Base-by-base conservation (phyloP, 1,140 invertebrate species). In the Drosophila lowei region DNA sequence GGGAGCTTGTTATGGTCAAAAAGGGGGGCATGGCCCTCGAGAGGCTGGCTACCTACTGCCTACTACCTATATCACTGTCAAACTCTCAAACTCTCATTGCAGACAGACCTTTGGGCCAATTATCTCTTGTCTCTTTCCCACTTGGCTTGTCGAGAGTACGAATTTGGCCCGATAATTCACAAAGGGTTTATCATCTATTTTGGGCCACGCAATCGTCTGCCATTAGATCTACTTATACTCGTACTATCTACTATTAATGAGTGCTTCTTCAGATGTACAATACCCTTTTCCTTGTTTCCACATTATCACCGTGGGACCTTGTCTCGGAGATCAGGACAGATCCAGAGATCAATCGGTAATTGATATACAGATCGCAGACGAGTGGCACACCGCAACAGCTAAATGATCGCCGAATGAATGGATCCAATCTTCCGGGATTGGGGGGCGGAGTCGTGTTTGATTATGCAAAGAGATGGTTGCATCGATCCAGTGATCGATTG, bases 231-330 rank as follows among this genome's bases (percentile, higher is more conserved):
- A n/a, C n/a, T n/a, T n/a, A n/a, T n/a, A n/a, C n/a, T n/a, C n/a
- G 18, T 18, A 2, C 18, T 18, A 18, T 18, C 18, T 2, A 18
- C 1, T 18, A 2, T 18, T 18, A 18, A 18, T 18, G 18, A 18
- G 1, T 18, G 18, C 18, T 18, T 18, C 18, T 18, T 18, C 18
- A 18, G 18, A 18, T 18, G 18, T 18, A 18, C 18, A 18, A 18
- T 18, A 18, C 18, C 18, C 18, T 18, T 18, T 18, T 18, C 18
- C 66, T 71, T 53, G 63, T 67, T 41, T 55, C 44, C 46, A 79
- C 48, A 43, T 63, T 79, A 79, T 85, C 85, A 62, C 76, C 79
- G 79, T 83, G 79, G 67, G 79, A 83, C 42, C 64, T 52, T 46
- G 38, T 15, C 28, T 55, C 9, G 9, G 9, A 1, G 8, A 5